These are phyloP conservation scores for Meteorus cinctellus DNA, from an alignment of 2,888 invertebrate species.

Conservation along the genomic window DNA sequence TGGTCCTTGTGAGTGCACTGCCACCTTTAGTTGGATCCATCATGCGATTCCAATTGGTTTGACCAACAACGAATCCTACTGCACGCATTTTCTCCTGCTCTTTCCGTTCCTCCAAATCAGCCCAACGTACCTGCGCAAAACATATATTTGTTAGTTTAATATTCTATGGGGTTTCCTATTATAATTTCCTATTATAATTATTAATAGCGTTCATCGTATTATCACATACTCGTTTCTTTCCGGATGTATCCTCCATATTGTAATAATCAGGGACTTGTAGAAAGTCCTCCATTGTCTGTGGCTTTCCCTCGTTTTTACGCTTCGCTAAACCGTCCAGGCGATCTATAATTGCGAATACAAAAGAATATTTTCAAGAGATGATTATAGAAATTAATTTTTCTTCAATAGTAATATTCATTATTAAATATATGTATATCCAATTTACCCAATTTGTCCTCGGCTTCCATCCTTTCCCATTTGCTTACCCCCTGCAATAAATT, in stretches of 20 bases:
- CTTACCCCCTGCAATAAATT: slow-evolving; percentile 64
- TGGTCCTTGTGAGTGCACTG: slow-evolving; percentile 93
- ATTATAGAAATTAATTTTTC: neutral
- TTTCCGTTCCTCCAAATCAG: slow-evolving; percentile 95
- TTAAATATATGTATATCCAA: neutral
- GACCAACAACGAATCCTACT: slow-evolving; percentile 97
- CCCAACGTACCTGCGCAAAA: slow-evolving; percentile 92
- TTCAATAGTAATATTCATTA: neutral
- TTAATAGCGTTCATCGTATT: slow-evolving; percentile 25
- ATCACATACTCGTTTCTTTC: slow-evolving; percentile 90
- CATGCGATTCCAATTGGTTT: slow-evolving; percentile 97
- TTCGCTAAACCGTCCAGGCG: slow-evolving; percentile 93
- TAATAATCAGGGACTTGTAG: slow-evolving; percentile 89
- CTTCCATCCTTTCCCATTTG: slow-evolving; percentile 71
- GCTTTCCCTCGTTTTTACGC: slow-evolving; percentile 78
- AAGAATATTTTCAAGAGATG: slow-evolving; percentile 41
- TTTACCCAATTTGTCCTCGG: slow-evolving; percentile 70
- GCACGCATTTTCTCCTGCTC: slow-evolving; percentile 94
- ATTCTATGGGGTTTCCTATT: neutral
- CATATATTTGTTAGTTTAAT: slow-evolving; percentile 49
- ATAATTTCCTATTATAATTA: neutral
- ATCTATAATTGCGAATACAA: slow-evolving; percentile 77
- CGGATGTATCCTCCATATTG: slow-evolving; percentile 76
- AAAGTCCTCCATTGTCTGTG: slow-evolving; percentile 91
- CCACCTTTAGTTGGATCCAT: slow-evolving; percentile 93